Evolutionary conservation across 2,113 vertebrate species (phyloP).

Genomic region (Bos indicus): DNA sequence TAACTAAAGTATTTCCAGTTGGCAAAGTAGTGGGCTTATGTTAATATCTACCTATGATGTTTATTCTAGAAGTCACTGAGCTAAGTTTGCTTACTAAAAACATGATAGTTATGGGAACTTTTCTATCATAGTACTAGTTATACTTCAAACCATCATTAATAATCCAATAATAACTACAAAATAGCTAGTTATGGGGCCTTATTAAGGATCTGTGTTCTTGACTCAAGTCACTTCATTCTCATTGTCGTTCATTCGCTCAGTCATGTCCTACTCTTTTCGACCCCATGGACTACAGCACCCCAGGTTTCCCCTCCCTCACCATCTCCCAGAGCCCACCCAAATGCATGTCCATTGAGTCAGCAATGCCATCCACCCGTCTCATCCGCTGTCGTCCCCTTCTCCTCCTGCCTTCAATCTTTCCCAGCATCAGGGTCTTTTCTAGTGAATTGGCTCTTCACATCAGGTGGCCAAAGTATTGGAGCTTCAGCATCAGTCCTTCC

Average conservation of each 20-base stretch:
- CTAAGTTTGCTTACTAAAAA: conserved; percentile 15
- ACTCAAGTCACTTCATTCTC: not conserved
- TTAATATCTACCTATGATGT: not conserved
- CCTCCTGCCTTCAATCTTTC: not conserved
- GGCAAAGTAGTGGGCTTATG: not conserved
- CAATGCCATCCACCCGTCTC: not conserved
- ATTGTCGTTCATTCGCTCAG: not conserved
- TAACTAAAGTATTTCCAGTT: not conserved
- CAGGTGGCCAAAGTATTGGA: not conserved
- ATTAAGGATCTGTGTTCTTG: not conserved
- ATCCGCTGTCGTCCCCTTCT: not conserved
- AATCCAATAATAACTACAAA: not conserved
- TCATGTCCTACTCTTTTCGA: not conserved
- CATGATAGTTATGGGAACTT: not conserved
- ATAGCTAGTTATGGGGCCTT: not conserved
- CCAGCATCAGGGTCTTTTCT: not conserved
- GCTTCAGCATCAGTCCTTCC: not conserved
- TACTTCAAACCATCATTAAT: not conserved
- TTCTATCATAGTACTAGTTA: not conserved
- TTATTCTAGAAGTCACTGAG: not conserved
- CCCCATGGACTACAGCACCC: not conserved
- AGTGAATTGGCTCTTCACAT: not conserved
- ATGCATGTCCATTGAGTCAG: not conserved
- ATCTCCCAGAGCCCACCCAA: not conserved
- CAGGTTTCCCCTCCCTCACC: not conserved